phyloP scores from a whole-genome alignment of 2,113 vertebrate genomes.

The Oryzias melastigma region DNA sequence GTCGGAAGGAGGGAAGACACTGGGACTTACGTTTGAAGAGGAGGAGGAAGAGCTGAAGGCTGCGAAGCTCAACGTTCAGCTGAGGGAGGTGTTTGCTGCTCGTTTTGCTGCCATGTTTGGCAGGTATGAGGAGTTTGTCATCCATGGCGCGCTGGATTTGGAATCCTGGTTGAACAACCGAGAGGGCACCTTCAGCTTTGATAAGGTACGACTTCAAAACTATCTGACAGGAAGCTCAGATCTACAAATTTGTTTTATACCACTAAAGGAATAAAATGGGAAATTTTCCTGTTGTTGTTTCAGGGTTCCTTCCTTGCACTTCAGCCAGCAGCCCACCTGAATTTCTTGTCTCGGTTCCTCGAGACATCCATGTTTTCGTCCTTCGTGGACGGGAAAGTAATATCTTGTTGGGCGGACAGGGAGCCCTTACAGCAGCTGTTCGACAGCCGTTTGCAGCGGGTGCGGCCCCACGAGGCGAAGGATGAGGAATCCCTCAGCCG shows the following conservation, averaged over 20 bases:
- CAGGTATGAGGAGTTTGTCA: constrained; percentile 93
- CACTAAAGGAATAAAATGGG: too few relatives aligned
- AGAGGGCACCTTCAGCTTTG: constrained; percentile 93
- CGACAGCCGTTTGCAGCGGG: constrained; percentile 89
- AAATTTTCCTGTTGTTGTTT: constrained; percentile 19
- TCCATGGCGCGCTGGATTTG: constrained; percentile 88
- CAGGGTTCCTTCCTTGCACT: constrained; percentile 95
- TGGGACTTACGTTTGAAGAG: constrained; percentile 70
- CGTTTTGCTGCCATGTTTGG: constrained; percentile 91
- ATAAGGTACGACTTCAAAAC: constrained; percentile 83
- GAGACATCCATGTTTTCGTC: constrained; percentile 98
- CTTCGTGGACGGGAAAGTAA: constrained; percentile 97
- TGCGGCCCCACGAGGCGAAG: constrained; percentile 84
- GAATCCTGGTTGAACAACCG: constrained; percentile 94
- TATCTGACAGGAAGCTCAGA: too few relatives aligned
- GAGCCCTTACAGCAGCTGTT: constrained; percentile 91
- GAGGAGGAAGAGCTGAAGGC: constrained; percentile 85
- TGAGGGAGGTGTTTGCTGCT: constrained; percentile 91
- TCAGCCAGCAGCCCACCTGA: constrained; percentile 88
- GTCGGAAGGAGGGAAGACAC: constrained; percentile 45
- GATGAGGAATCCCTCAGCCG: constrained; percentile 71
- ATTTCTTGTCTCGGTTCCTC: constrained; percentile 94
- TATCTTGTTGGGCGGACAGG: constrained; percentile 94
- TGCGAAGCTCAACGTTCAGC: constrained; percentile 88
- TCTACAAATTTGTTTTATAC: too few relatives aligned